Base-by-base conservation (phyloP, 2,113 vertebrate genomes). In the Chionodraco myersi region DNA sequence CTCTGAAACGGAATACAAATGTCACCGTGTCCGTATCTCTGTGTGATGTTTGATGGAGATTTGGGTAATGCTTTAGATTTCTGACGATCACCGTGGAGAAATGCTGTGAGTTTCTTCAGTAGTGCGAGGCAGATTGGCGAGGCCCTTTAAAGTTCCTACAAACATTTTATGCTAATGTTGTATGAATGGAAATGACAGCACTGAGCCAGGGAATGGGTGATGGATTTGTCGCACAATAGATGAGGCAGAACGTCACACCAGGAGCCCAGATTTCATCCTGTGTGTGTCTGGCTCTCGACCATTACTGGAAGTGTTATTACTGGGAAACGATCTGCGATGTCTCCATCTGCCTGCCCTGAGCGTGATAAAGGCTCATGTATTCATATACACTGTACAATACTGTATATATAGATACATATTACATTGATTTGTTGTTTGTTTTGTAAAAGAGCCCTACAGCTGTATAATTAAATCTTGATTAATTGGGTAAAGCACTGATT, bases 221-320 rank as follows among this genome's bases (percentile, higher is more conserved):
- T 87, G 88, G 85, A 91, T 90, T 90, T 79, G 89, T 92, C 85
- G 88, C 70, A 77, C 69, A 73, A 72, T 62, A 77, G 82, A 86
- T 84, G 86, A 89, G 85, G 85, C 89, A 87, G 86, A 91, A 86
- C 84, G 54, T 86, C 75, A 71, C 89, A 87, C 78, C 82, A 51
- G 87, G 87, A 93, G 88, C 66, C 68, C 74, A 58, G 71, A 79
- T 74, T 85, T 78, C 80, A 85, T 85, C 75, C 75, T 86, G 83
- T 70, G 83, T 70, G 59, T 67, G 57, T 82, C 57, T 68, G 83
- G 77, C 72, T 74, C 48, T n/a, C 10, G 45, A 69, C 68, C 66
- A 69, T 66, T 63, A 51, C 48, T 72, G 82, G 71, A 80, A 41
- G 60, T 60, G 59, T 41, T 63, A 72, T 69, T 58, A 73, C 79